Conservation (phyloP, 2,113 vertebrate genomes). For the Poicephalus meyeri region DNA sequence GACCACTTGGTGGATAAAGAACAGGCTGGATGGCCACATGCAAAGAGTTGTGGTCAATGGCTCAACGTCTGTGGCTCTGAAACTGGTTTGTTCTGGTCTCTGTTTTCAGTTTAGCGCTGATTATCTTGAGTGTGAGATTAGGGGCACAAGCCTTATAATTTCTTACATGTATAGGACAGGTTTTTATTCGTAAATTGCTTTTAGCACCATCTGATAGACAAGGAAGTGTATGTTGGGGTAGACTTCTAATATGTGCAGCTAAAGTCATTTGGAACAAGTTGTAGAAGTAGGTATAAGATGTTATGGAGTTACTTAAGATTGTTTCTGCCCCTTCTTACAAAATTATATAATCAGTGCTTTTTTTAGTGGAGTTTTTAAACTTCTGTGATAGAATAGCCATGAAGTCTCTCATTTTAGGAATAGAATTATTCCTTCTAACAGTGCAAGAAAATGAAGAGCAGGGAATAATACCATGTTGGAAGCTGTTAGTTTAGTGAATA, state of each 20-base stretch:
- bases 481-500: not conserved
- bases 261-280: not conserved
- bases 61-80: too few species aligned
- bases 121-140: not conserved
- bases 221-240: not conserved
- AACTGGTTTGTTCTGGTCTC: slow-evolving; percentile 27
- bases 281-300: not conserved
- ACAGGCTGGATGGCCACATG: too few species aligned
- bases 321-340: not conserved
- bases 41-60: too few species aligned
- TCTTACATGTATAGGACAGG: not conserved
- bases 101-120: not conserved
- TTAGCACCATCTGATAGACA: not conserved
- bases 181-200: not conserved
- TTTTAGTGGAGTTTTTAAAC: not conserved
- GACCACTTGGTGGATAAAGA: too few species aligned
- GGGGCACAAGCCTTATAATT: not conserved
- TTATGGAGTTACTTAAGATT: not conserved
- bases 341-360: not conserved
- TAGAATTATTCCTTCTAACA: not conserved
- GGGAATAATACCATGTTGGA: not conserved
- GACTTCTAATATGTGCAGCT: not conserved
- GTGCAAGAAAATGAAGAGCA: not conserved
- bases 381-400: not conserved
- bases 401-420: not conserved